Evolutionary conservation across 2,113 vertebrate species (phyloP), one percentile per base, ranked within the genome.

Genomic region (Melanerpes aurifrons): DNA sequence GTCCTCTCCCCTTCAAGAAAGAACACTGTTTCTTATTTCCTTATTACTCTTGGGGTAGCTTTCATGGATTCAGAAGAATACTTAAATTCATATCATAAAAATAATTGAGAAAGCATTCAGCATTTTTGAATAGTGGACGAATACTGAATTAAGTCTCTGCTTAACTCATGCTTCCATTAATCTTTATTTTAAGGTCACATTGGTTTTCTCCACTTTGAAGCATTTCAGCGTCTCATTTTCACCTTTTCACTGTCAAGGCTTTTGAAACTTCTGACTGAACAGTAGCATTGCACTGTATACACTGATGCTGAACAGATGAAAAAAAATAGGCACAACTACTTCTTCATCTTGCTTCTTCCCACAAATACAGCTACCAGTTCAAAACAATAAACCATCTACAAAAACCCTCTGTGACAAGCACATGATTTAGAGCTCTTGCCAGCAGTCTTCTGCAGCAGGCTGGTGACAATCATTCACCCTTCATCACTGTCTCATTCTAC

Each of bases 401-500:
- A 70, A 89, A 94, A 80, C 68, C 8, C 19, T 63, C 32, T 69
- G 47, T 89, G 86, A 94, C 58, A 90, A 84, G 58, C 48, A 43
- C 21, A 37, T 83, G 81, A 93, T 93, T 61, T 68, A 37, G 32
- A 89, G 58, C 53, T 88, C 76, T 69, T 68, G 80, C 62, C 88
- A 93, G 75, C 61, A 87, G 76, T 77, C 48, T 92, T 59, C 58
- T 86, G 82, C 82, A 89, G 90, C 69, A 90, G 79, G 79, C 43
- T 95, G 57, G 62, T 43, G 32, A 73, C 43, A 93, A 93, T 83
- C 80, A 73, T 57, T 92, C 78, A 59, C 37, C 89, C 82, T 56
- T 67, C 78, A 91, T 79, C 70, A 58, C 91, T 56, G 43, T 70
- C 79, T 93, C 61, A 64, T 91, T 93, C 87, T n/a, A n/a, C 2